A percentile compares a stretch with the other conserved stretches of the same genome.
phyloP scores from a whole-genome alignment of 2,113 vertebrate genomes.

The Sinocyclocheilus grahami region DNA sequence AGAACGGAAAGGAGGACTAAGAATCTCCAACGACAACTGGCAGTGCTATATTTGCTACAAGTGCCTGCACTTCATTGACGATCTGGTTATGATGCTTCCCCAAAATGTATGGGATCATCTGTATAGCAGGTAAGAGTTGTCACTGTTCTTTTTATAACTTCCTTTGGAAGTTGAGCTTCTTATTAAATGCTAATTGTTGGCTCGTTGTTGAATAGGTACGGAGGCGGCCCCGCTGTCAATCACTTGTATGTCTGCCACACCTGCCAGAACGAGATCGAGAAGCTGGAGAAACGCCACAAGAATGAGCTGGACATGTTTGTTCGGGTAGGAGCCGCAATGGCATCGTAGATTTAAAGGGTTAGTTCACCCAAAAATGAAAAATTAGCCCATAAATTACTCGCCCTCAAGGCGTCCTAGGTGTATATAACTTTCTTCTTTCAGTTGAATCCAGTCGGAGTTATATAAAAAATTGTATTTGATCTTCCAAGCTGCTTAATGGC shows the following conservation, averaged over 20 bases:
- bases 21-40: too few species aligned
- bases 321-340: conserved; percentile 77
- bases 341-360: not conserved
- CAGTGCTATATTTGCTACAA: too few species aligned
- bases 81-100: conserved; percentile 93
- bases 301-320: conserved; percentile 97
- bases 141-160: not conserved
- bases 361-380: too few species aligned
- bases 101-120: conserved; percentile 98
- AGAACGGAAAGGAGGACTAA: too few species aligned
- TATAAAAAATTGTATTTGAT: too few species aligned
- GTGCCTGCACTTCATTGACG: too few species aligned
- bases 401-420: too few species aligned
- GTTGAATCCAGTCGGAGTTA: too few species aligned
- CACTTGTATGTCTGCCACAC: conserved; percentile 96
- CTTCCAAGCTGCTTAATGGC: too few species aligned
- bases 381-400: too few species aligned
- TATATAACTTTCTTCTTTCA: too few species aligned
- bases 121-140: conserved; percentile 84
- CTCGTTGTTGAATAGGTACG: conserved; percentile 80
- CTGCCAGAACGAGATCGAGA: conserved; percentile 93
- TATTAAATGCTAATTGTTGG: not conserved
- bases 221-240: conserved; percentile 97
- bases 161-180: conserved; percentile 64
- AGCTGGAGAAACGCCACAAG: conserved; percentile 92